These are phyloP conservation scores for Erpetoichthys calabaricus DNA, from an alignment of 2,797 vertebrate species.

Conservation along the genomic window DNA sequence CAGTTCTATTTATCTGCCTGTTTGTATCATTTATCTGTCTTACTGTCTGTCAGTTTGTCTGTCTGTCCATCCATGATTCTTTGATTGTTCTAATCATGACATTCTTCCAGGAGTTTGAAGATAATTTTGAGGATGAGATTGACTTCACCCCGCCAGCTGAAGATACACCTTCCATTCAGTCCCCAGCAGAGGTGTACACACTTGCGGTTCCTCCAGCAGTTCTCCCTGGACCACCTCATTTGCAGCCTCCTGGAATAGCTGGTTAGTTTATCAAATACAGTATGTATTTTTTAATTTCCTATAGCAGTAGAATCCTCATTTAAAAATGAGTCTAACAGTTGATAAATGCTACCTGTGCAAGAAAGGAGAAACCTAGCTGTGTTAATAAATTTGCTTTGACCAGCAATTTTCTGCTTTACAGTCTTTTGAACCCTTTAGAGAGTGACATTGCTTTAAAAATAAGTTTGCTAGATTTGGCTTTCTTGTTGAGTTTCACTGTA, in stretches of 20 bases:
- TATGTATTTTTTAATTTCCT: conserved; percentile 21
- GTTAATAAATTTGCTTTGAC: too few relatives aligned
- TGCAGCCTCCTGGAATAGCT: conserved; percentile 53
- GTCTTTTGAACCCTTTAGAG: too few relatives aligned
- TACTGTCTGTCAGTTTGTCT: too few relatives aligned
- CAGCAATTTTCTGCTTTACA: too few relatives aligned
- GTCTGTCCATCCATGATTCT: too few relatives aligned
- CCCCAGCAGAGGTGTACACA: conserved; percentile 90
- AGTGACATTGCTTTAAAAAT: too few relatives aligned
- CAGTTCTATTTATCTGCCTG: too few relatives aligned
- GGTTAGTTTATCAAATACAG: conserved; percentile 36
- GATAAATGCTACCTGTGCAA: background rate
- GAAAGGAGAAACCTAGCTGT: too few relatives aligned
- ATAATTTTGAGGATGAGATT: conserved; percentile 92
- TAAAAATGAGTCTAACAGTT: background rate
- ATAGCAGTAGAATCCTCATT: background rate
- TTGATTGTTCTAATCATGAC: too few relatives aligned
- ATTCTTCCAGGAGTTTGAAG: conserved; percentile 80
- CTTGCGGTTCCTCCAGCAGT: conserved; percentile 74
- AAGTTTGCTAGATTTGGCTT: too few relatives aligned
- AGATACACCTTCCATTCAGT: conserved; percentile 89
- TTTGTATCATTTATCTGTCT: too few relatives aligned
- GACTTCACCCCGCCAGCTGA: conserved; percentile 94
- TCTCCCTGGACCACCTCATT: conserved; percentile 73
- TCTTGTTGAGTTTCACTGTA: too few relatives aligned